Evolutionary conservation across 2,797 vertebrate species (phyloP), one percentile per base, ranked within the genome.

Genomic region (Myiothlypis chrysogaster): DNA sequence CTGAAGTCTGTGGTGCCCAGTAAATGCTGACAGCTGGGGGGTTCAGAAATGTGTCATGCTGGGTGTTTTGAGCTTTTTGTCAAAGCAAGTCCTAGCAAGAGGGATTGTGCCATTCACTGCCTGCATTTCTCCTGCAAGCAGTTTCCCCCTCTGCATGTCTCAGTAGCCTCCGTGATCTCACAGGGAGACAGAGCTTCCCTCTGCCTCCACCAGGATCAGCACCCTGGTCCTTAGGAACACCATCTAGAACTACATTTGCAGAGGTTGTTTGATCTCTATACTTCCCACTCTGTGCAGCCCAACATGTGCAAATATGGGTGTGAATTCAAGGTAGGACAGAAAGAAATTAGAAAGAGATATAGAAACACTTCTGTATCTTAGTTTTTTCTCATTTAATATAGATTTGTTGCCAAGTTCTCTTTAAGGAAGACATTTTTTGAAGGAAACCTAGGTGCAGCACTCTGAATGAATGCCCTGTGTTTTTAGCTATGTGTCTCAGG

Each of bases 91-190:
- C 8, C 22, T 81, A 43, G 32, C 19, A 19, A 50, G 27, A 55
- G 28, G 30, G 10, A 15, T 46, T 1, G 0, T 75, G 41, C 8
- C 5, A 34, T n/a, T 9, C 0, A 0, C 12, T 79, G 10, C 47
- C 37, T n/a, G 6, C 0, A 0, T 87, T 78, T 69, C 39, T 77
- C 24, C 34, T 83, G n/a, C 27, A 35, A 55, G 23, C 10, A 12
- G 11, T 61, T 64, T 25, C 37, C 35, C 43, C 25, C 37, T 60
- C 27, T 52, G 6, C 28, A 27, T 0, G 0, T 50, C 1, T 0
- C 47, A 34, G 39, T 10, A 41, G 10, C 32, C 20, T 68, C 30
- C 35, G 27, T 19, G 2, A 3, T n/a, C 59, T 18, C 55, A 19
- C 0, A 3, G 32, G 10, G 57, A 80, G 28, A 78, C 44, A 69